Evolutionary conservation across 2,797 vertebrate genomes (phyloP).

Genomic region (Hapalemur alaotrensis): DNA sequence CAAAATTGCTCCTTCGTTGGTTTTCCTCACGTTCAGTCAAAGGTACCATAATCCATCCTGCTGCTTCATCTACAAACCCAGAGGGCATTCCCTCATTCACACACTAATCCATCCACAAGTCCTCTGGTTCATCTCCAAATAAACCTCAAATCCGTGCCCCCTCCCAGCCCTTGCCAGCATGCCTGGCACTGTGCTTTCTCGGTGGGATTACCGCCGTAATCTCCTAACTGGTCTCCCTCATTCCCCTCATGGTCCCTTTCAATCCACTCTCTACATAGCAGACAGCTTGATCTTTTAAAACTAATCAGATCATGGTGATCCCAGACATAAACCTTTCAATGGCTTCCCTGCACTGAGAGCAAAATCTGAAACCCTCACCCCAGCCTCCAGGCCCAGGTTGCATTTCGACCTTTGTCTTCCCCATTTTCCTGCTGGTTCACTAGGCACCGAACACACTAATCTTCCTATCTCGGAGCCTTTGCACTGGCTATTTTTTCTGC

Average conservation of each 20-base stretch:
- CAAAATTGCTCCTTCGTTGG: neutral
- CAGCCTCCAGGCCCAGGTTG: neutral
- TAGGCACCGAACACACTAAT: neutral
- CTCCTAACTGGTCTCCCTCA: neutral
- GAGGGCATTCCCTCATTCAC: neutral
- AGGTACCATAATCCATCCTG: neutral
- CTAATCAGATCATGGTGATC: constrained; percentile 16
- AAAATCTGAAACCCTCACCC: neutral
- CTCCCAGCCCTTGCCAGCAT: neutral
- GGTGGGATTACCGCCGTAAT: neutral
- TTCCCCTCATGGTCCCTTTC: neutral
- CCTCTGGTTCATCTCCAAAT: neutral
- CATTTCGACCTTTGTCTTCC: neutral
- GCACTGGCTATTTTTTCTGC: neutral
- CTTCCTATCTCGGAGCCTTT: constrained; percentile 19
- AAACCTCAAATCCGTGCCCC: neutral
- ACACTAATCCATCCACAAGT: neutral
- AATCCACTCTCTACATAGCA: neutral
- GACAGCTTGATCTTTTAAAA: constrained; percentile 13
- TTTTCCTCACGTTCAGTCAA: neutral
- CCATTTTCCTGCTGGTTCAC: neutral
- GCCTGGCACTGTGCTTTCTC: neutral
- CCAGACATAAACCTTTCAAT: constrained; percentile 21
- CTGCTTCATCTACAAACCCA: neutral
- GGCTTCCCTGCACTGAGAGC: neutral